Base-by-base conservation (phyloP, 2,797 vertebrate genomes). In the Mionectes olivaceus region DNA sequence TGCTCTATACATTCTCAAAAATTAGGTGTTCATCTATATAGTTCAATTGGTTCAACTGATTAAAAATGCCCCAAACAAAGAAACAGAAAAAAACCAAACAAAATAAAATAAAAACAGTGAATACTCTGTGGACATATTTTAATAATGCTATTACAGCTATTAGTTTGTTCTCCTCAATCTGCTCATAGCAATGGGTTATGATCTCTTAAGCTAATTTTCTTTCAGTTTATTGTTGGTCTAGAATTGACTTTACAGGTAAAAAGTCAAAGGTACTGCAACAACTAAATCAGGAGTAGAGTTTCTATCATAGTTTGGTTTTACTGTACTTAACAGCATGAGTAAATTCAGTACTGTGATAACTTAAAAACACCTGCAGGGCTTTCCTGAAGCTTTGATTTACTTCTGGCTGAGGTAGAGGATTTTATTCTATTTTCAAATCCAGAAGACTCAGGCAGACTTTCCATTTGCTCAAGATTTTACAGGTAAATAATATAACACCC, bases 401-500 rank as follows among this genome's bases (percentile, higher is more conserved):
- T 94, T 95, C 67, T 94, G 64, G 74, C 33, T 86, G 28, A 96
- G 92, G 73, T 79, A 53, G 60, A 96, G 80, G 73, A 96, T 71
- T 96, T 93, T 91, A 80, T 27, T 95, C 46, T 91, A 11, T 93
- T 84, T 96, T 93, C 77, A 86, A 71, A 97, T 94, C 93, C 78
- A 75, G 68, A 94, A 92, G 82, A 94, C 67, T 92, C 4, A 2
- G 53, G n/a, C 69, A 60, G n/a, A 92, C 91, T 93, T 96, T 83
- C 69, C 70, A 84, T 91, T 84, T 94, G 80, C 77, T 94, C 64
- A 89, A 87, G 85, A 95, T 96, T 97, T 94, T 78, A 80, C 35
- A 93, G 65, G 94, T 90, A 96, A 97, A 96, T 96, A 97, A 96
- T 88, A 70, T 92, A 94, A 95, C 64, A 96, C 44, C 59, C 80